Evolutionary conservation across 1,140 invertebrate species (phyloP).

Genomic region (Drosophila bifasciata): DNA sequence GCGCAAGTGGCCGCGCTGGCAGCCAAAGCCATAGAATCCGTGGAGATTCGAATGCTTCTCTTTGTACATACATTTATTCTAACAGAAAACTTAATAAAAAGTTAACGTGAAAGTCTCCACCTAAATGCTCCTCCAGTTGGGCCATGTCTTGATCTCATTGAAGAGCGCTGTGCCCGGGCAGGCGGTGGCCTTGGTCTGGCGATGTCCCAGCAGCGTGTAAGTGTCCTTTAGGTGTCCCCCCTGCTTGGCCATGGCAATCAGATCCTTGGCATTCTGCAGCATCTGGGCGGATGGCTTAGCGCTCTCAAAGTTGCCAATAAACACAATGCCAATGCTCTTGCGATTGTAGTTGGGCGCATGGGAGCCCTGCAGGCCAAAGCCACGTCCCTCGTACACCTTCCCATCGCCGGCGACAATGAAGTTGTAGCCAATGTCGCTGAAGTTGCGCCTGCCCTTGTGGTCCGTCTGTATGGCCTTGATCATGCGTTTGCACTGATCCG

Average conservation of each 20-base stretch:
- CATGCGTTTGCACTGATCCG: conserved; percentile 85
- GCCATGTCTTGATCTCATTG: conserved; percentile 85
- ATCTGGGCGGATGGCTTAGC: conserved; percentile 85
- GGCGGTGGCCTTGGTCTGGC: conserved; percentile 88
- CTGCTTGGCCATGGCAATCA: conserved; percentile 87
- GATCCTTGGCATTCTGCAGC: conserved; percentile 86
- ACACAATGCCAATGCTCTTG: conserved; percentile 88
- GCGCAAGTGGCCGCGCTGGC: conserved; percentile 35
- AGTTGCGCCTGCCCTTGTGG: conserved; percentile 86
- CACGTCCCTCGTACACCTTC: conserved; percentile 88
- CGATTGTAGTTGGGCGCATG: conserved; percentile 88
- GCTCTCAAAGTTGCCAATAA: conserved; percentile 86
- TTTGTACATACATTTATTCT: not conserved
- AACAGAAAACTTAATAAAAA: not conserved
- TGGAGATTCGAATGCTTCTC: not conserved
- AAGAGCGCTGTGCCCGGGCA: conserved; percentile 88
- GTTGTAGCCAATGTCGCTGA: conserved; percentile 90
- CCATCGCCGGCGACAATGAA: conserved; percentile 86
- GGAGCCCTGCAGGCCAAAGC: conserved; percentile 88
- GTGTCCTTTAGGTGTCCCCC: conserved; percentile 62
- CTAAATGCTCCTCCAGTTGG: conserved; percentile 71
- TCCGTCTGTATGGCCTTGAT: conserved; percentile 86
- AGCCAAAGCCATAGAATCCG: conserved; percentile 12
- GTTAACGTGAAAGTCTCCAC: not conserved
- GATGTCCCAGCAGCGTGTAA: conserved; percentile 87